Percentiles rank a stretch among this genome's conserved stretches.
Evolutionary conservation across 2,888 invertebrate species (phyloP).

Genomic region (Osmoderma eremita): DNA sequence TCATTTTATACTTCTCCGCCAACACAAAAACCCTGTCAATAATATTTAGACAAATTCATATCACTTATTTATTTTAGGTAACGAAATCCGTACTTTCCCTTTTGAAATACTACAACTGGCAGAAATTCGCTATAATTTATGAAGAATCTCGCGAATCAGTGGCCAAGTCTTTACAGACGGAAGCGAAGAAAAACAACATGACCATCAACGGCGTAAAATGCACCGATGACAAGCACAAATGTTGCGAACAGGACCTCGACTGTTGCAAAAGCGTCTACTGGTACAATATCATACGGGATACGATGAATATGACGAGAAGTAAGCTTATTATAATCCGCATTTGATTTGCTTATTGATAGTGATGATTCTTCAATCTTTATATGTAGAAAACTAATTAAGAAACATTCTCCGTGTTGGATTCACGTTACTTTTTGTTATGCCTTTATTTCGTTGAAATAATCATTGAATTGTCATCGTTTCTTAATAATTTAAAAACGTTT

Average conservation of each 20-base stretch:
- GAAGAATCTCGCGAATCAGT: conserved; percentile 86
- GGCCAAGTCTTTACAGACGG: conserved; percentile 80
- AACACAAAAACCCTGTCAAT: too few relatives aligned
- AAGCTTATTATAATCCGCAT: conserved; percentile 56
- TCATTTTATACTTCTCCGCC: too few relatives aligned
- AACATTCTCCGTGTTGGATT: too few relatives aligned
- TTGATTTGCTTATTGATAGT: conserved; percentile 1
- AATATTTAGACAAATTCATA: too few relatives aligned
- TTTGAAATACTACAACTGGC: conserved; percentile 91
- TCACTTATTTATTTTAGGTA: conserved; percentile 69
- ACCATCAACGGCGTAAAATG: conserved; percentile 82
- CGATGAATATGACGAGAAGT: conserved; percentile 87
- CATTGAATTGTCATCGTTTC: conserved; percentile 27
- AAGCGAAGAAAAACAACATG: conserved; percentile 81
- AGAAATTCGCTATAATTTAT: conserved; percentile 89
- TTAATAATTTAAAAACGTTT: conserved; percentile 18
- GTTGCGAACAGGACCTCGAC: conserved; percentile 78
- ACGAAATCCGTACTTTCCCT: conserved; percentile 94
- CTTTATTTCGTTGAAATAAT: background rate
- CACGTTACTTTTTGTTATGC: background rate
- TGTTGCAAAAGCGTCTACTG: conserved; percentile 84
- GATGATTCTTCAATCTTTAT: conserved; percentile 25
- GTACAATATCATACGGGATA: conserved; percentile 85
- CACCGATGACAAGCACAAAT: conserved; percentile 77
- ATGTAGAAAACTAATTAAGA: too few relatives aligned